A percentile compares a stretch with the other conserved stretches of the same genome.
Evolutionary conservation across 2,888 invertebrate genomes (phyloP).

Genomic region (Lymantria monacha): DNA sequence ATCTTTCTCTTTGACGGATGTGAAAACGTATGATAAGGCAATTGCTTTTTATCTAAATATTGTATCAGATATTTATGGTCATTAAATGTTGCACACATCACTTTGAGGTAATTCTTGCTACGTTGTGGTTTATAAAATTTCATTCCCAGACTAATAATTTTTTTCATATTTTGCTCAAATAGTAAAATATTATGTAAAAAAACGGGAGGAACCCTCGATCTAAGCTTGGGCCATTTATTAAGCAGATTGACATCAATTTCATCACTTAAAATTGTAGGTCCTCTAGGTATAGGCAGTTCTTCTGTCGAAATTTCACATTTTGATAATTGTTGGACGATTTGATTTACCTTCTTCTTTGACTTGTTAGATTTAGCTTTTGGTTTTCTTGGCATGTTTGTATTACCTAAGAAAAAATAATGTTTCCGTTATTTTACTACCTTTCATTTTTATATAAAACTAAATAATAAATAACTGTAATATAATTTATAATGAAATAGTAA

Average conservation of each 20-base stretch:
- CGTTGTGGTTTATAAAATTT: constrained; percentile 42
- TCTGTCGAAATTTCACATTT: constrained; percentile 24
- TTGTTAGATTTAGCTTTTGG: constrained; percentile 25
- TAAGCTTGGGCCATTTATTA: constrained; percentile 46
- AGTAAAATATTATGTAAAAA: constrained; percentile 48
- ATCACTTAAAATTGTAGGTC: constrained; percentile 24
- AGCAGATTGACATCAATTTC: constrained; percentile 23
- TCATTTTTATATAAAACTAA: too few relatives aligned
- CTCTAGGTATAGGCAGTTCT: background rate
- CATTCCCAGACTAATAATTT: constrained; percentile 38
- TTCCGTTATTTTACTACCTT: background rate
- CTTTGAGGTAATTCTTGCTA: constrained; percentile 40
- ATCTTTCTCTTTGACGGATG: constrained; percentile 50
- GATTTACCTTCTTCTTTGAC: constrained; percentile 22
- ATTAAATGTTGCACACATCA: constrained; percentile 39
- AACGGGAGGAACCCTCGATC: constrained; percentile 46
- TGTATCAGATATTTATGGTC: constrained; percentile 47
- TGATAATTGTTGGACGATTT: constrained; percentile 20
- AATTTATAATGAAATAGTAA: too few relatives aligned
- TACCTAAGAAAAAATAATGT: constrained; percentile 13
- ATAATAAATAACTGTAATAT: too few relatives aligned
- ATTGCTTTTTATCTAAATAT: constrained; percentile 46
- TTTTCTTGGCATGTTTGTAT: constrained; percentile 1
- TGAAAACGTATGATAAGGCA: constrained; percentile 60
- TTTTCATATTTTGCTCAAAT: constrained; percentile 34